Conservation (phyloP, 2,888 invertebrate species). For the Heliconius charithonia region DNA sequence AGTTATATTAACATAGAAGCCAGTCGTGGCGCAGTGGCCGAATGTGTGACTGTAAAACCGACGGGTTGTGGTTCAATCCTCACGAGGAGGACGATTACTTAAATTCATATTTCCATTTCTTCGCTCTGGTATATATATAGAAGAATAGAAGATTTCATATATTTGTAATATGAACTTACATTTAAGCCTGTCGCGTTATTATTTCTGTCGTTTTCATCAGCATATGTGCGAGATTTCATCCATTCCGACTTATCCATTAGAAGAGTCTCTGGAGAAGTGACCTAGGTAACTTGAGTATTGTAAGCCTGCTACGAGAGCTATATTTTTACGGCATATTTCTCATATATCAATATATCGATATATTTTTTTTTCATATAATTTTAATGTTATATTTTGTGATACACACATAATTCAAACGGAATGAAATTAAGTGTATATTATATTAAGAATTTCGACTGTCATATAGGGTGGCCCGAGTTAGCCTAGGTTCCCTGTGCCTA, state of each 20-base stretch:
- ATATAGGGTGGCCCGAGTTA: no score
- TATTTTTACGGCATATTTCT: neutral
- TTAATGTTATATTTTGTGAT: no score
- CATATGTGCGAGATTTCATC: slow-evolving; percentile 30
- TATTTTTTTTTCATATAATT: neutral
- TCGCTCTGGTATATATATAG: no score
- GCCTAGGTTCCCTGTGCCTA: no score
- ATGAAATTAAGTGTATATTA: no score
- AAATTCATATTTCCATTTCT: no score
- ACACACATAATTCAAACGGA: no score
- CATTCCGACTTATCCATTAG: slow-evolving; percentile 53
- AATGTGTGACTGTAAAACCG: no score
- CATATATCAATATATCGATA: neutral
- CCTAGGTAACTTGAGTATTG: slow-evolving; percentile 47
- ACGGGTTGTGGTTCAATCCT: no score
- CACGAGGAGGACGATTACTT: no score
- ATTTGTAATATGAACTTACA: slow-evolving; percentile 12
- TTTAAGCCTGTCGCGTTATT: neutral
- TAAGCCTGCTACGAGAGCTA: neutral
- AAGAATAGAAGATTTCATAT: neutral
- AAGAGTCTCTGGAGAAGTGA: slow-evolving; percentile 57
- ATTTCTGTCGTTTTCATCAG: slow-evolving; percentile 33
- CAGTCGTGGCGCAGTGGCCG: no score
- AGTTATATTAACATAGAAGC: neutral
- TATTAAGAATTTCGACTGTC: no score